Evolutionary conservation across 1,140 invertebrate species (phyloP), one percentile per base, ranked within the genome.

Genomic region (Trialeurodes vaporariorum): DNA sequence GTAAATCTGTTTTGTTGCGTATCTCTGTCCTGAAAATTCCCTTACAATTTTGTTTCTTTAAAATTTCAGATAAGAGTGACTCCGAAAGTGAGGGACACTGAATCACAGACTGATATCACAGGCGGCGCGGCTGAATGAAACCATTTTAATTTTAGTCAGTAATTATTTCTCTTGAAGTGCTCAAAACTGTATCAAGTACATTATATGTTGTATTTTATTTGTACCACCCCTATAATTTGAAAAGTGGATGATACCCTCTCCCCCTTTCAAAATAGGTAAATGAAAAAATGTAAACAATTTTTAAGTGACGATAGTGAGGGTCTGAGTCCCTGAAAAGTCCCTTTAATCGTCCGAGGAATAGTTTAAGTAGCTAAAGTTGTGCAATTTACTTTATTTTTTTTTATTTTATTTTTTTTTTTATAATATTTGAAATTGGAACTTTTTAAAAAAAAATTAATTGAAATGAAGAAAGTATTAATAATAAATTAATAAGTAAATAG

Each of bases 51-150:
- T 79, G 72, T 71, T n/a, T n/a, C n/a, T n/a, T n/a, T n/a, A n/a
- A n/a, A n/a, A 72, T 86, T 87, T 68, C 84, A 92, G 90, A 92
- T 83, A 92, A 92, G 83, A 92, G 90, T 81, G 91, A 93, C 84
- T 92, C 89, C 82, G 91, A 93, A 82, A 92, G 90, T 79, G 90
- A 93, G 84, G 89, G 88, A 81, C 89, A 90, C 81, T 91, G 85
- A 86, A 73, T n/a, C 22, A 9, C 25, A 9, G 34, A 49, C 63
- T 64, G 63, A 64, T 34, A 27, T 25, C 5, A 22, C n/a, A n/a
- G n/a, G 5, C 25, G 25, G 34, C 34, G 5, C 25, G 25, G 34
- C 34, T 64, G 25, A 21, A 25, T 64, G 25, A 34, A 64, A 64
- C 63, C 63, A 25, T 27, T 13, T 27, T 25, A 25, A 2, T 34